Conservation (phyloP, 92 coral and sea anemone genomes). For the Porites lobata region DNA sequence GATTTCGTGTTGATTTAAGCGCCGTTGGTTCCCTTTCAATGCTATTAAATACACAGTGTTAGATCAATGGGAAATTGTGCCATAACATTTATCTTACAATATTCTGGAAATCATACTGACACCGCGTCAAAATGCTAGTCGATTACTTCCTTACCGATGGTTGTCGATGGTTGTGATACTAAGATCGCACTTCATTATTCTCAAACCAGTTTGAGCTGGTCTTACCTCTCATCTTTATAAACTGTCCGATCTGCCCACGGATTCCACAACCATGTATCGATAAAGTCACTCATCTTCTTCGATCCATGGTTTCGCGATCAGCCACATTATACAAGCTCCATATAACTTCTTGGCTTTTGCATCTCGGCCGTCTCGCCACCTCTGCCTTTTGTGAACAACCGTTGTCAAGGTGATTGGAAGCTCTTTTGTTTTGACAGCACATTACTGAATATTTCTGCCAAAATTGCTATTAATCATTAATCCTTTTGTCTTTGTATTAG, state of each 20-base stretch:
- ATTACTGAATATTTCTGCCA: neutral
- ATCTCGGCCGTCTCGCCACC: conserved; percentile 7
- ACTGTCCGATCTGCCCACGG: neutral
- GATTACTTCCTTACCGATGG: neutral
- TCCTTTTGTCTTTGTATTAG: neutral
- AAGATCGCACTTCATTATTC: neutral
- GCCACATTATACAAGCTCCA: neutral
- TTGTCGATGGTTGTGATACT: neutral
- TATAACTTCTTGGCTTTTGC: neutral
- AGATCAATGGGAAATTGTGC: neutral
- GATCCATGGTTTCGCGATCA: neutral
- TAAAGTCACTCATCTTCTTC: conserved; percentile 12
- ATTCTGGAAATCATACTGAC: neutral
- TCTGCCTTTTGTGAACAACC: neutral
- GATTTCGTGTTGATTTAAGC: neutral
- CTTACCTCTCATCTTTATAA: conserved; percentile 27
- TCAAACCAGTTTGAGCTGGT: neutral
- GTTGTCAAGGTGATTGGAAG: conserved; percentile 44
- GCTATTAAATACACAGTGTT: neutral
- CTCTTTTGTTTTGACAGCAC: conserved; percentile 9
- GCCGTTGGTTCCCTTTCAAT: neutral
- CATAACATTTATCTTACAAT: neutral
- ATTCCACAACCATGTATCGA: neutral
- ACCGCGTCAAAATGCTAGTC: neutral
- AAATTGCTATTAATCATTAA: conserved; percentile 11